Percentiles rank a stretch among this genome's conserved stretches.
Evolutionary conservation across 2,888 invertebrate species (phyloP).

Genomic region (Lydus trimaculatus): DNA sequence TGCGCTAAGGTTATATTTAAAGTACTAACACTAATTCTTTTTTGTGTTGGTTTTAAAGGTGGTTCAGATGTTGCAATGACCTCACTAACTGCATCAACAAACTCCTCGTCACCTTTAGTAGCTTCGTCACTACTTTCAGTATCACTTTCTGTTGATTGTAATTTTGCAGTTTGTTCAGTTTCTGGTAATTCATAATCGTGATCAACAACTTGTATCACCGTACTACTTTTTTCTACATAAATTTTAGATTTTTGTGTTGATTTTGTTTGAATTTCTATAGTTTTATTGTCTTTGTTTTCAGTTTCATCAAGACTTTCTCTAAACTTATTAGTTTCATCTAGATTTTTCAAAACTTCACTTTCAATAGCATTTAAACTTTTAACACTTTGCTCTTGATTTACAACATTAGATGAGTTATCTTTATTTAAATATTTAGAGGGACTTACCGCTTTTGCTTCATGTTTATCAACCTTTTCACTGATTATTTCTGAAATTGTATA

Average conservation of each 20-base stretch:
- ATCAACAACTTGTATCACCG: constrained; percentile 56
- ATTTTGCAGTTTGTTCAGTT: constrained; percentile 25
- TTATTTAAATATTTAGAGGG: constrained; percentile 26
- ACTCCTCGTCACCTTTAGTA: constrained; percentile 39
- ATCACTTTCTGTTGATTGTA: constrained; percentile 37
- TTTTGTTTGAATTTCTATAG: constrained; percentile 7
- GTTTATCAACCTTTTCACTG: constrained; percentile 39
- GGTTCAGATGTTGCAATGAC: constrained; percentile 13
- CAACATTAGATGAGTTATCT: constrained; percentile 22
- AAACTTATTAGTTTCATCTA: constrained; percentile 46
- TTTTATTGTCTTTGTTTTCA: constrained; percentile 18
- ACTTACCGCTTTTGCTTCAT: constrained; percentile 58
- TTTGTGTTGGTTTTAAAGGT: constrained; percentile 19
- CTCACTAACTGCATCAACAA: constrained; percentile 45
- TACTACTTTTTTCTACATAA: constrained; percentile 58
- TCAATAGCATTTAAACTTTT: constrained; percentile 41
- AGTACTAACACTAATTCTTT: constrained; percentile 42
- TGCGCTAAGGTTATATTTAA: constrained; percentile 37
- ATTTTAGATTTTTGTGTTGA: constrained; percentile 40
- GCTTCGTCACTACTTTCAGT: constrained; percentile 45
- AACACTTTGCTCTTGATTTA: constrained; percentile 37
- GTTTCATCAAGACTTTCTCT: constrained; percentile 36
- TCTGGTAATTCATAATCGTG: constrained; percentile 36
- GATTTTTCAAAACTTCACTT: constrained; percentile 46
- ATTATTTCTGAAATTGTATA: constrained; percentile 18